Base-by-base conservation (phyloP, 2,888 invertebrate genomes). In the Athalia cordata region DNA sequence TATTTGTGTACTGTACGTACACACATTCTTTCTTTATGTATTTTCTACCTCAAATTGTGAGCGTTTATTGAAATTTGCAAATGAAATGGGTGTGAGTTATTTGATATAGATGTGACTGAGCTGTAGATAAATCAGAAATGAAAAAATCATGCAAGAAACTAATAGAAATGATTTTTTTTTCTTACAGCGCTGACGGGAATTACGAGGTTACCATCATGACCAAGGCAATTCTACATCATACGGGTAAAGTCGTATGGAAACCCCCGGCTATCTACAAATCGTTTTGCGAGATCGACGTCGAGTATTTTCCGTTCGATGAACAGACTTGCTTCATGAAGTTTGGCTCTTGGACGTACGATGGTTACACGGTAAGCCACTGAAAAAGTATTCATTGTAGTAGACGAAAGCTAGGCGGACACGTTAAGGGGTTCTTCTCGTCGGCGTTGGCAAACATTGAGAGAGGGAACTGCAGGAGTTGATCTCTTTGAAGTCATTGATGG, bases 221-320 rank as follows among this genome's bases (percentile, higher is more conserved):
- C 84, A 99, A 98, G 92, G 98, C 98, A 83, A 97, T 97, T 86
- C 93, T 98, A 78, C 96, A 97, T 89, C 96, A 96, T 91, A 96
- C 96, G 84, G 98, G 98, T 45, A 96, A 95, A 91, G 98, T 99
- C 82, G 94, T 96, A 72, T 98, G 98, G 98, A 98, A 98, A 90
- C 99, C 99, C 59, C 99, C 99, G 15, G 99, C 98, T 88, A 98
- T 99, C 91, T 99, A 98, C 93, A 99, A 99, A 92, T 98, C 98
- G 85, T 97, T 97, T 91, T 98, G 97, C 89, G 97, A 97, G 92
- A 97, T 97, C 86, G 96, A 97, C 91, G 97, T 98, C 86, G 96
- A 97, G 91, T 97, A 97, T 91, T 98, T 98, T 91, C 97, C 98
- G 74, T 98, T 98, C 91, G 97, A 98, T 90, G 95, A 97, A 90